Conservation (phyloP, 1,140 invertebrate genomes). For the Melitaea cinxia region DNA sequence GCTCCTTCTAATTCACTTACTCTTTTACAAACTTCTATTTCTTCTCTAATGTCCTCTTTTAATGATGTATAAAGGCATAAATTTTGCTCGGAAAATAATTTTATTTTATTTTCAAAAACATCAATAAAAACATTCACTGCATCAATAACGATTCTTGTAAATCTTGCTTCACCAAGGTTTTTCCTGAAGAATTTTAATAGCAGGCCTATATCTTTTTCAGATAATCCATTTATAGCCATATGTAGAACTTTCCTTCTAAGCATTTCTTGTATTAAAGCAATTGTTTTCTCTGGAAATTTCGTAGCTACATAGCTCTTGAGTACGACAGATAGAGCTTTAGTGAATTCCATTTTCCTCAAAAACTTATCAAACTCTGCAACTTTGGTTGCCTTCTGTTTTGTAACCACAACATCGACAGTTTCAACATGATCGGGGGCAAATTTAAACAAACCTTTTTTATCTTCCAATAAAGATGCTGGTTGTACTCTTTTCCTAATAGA, state of each 20-base stretch:
- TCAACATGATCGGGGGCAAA: slow-evolving; percentile 81
- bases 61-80: slow-evolving; percentile 84
- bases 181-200: slow-evolving; percentile 90
- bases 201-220: slow-evolving; percentile 84
- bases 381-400: slow-evolving; percentile 72
- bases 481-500: slow-evolving; percentile 91
- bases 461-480: slow-evolving; percentile 69
- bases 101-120: slow-evolving; percentile 85
- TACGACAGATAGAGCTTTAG: slow-evolving; percentile 89
- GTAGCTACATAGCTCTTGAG: slow-evolving; percentile 83
- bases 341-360: slow-evolving; percentile 91
- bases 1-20: slow-evolving; percentile 86
- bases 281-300: slow-evolving; percentile 88
- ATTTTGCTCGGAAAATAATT: slow-evolving; percentile 82
- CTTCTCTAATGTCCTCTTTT: slow-evolving; percentile 84
- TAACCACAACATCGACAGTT: slow-evolving; percentile 81
- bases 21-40: slow-evolving; percentile 85
- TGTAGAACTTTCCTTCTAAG: slow-evolving; percentile 88
- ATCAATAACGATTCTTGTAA: slow-evolving; percentile 88
- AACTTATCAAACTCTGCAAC: slow-evolving; percentile 85
- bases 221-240: slow-evolving; percentile 86
- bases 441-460: slow-evolving; percentile 74
- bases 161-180: slow-evolving; percentile 88
- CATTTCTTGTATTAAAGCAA: slow-evolving; percentile 92
- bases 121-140: slow-evolving; percentile 88